Evolutionary conservation across 2,797 vertebrate genomes (phyloP).

Genomic region (Eospalax fontanierii): DNA sequence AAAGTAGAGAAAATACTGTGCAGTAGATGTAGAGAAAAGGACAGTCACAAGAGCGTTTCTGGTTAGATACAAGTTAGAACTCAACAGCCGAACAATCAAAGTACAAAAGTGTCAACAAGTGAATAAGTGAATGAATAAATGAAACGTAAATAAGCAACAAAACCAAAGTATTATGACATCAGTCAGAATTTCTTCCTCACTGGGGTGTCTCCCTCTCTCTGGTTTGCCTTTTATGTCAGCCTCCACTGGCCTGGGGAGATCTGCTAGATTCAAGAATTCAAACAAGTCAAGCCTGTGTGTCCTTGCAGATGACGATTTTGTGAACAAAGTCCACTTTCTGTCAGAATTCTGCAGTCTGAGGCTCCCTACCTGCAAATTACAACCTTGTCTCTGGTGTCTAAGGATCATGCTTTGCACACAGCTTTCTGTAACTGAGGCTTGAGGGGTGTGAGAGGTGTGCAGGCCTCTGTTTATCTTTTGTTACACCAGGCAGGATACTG

Average conservation of each 20-base stretch:
- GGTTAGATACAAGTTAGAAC: not conserved
- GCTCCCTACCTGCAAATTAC: not conserved
- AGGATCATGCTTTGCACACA: not conserved
- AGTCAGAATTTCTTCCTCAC: not conserved
- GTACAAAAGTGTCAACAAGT: not conserved
- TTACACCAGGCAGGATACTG: not conserved
- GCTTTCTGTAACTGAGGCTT: not conserved
- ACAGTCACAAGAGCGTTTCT: not conserved
- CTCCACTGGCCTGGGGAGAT: not conserved
- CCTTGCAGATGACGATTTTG: not conserved
- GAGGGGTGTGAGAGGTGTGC: not conserved
- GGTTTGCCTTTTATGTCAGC: not conserved
- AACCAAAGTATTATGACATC: not conserved
- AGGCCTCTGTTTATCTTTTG: not conserved
- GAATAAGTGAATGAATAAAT: not conserved
- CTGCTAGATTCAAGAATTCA: not conserved
- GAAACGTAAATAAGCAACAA: not conserved
- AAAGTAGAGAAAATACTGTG: not conserved
- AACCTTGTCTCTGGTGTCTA: not conserved
- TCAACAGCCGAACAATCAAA: not conserved
- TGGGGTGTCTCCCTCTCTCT: not conserved
- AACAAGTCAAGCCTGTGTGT: not conserved
- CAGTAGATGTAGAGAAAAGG: not conserved
- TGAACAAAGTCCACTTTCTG: constrained; percentile 2
- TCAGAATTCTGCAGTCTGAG: not conserved